A percentile compares a stretch with the other conserved stretches of the same genome.
Conservation (phyloP, 2,797 vertebrate genomes). For the Anguilla pacifica region DNA sequence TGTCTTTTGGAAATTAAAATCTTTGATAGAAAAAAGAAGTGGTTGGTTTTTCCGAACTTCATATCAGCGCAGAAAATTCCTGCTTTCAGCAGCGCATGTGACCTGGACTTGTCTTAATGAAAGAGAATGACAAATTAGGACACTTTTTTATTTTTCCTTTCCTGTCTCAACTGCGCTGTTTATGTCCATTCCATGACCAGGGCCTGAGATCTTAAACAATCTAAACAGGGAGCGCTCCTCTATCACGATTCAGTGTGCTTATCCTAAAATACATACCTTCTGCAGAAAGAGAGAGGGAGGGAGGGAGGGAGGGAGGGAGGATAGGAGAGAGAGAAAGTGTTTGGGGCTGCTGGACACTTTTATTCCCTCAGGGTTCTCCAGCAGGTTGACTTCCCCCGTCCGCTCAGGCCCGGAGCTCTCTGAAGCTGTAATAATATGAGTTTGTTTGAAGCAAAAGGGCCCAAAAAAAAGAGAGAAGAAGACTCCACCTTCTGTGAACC, state of each 20-base stretch:
- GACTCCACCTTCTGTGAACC: slow-evolving; percentile 54
- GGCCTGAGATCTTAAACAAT: slow-evolving; percentile 70
- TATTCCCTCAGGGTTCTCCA: slow-evolving; percentile 55
- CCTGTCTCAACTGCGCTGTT: slow-evolving; percentile 57
- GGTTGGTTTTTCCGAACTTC: slow-evolving; percentile 54
- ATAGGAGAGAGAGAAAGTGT: slow-evolving; percentile 44
- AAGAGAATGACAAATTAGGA: slow-evolving; percentile 77
- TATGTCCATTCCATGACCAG: slow-evolving; percentile 58
- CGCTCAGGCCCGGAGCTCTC: slow-evolving; percentile 63
- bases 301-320: not conserved
- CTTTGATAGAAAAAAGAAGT: slow-evolving; percentile 34
- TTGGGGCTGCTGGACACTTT: slow-evolving; percentile 59
- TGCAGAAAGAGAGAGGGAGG: slow-evolving; percentile 42
- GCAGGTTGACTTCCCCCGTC: slow-evolving; percentile 57
- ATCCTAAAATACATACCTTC: slow-evolving; percentile 75
- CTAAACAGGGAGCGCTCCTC: slow-evolving; percentile 70
- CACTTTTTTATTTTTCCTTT: slow-evolving; percentile 67
- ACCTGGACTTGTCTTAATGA: slow-evolving; percentile 68
- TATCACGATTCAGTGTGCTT: slow-evolving; percentile 70
- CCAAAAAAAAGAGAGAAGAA: slow-evolving; percentile 17
- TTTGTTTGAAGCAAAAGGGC: slow-evolving; percentile 61
- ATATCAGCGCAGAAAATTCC: slow-evolving; percentile 59
- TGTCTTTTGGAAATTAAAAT: slow-evolving; percentile 46
- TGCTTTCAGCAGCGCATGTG: slow-evolving; percentile 47
- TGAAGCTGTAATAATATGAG: slow-evolving; percentile 61